Base-by-base conservation (phyloP, 1,140 invertebrate species). In the Gryon sp. region DNA sequence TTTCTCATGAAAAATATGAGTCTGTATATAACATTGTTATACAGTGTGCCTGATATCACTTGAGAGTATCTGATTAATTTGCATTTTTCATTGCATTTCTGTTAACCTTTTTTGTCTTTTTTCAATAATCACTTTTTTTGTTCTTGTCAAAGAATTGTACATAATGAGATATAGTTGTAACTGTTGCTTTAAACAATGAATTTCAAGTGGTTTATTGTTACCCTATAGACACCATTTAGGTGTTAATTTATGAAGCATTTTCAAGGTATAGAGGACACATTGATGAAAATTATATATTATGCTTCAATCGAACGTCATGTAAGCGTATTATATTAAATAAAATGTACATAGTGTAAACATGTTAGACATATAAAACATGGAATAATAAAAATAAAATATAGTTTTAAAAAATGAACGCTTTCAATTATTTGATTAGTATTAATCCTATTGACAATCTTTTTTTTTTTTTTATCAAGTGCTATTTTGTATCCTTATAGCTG, bases 311-410 rank as follows among this genome's bases (percentile, higher is more conserved):
- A 69, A 74, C 80, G 72, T 62, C 55, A 66, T 68, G 62, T 76
- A 69, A 65, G 55, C 26, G 41, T 73, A 66, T 63, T 81, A 81
- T 73, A 76, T 79, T 82, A 70, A n/a, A n/a, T n/a, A n/a, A 78
- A 80, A 45, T 85, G 81, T 83, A 84, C 69, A 85, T 85, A 83
- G 73, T 83, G 83, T 83, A 83, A 83, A 82, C 70, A 83, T 83
- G 66, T 80, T 81, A 77, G 66, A 28, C 74, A 76, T 78, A 30
- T 80, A 73, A 52, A 76, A 55, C 59, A 76, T 69, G 68, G 57
- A 76, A 73, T 78, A 40, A 79, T 68, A 72, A 55, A 79, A 83
- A 70, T 84, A 83, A 84, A 84, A 43, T 84, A 83, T 81, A 84
- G 73, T 84, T 86, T 83, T 80, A 75, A 83, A 82, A 76, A 70